Conservation (phyloP, 35 echinoderm and acorn worm species). For the Amphiura filiformis region DNA sequence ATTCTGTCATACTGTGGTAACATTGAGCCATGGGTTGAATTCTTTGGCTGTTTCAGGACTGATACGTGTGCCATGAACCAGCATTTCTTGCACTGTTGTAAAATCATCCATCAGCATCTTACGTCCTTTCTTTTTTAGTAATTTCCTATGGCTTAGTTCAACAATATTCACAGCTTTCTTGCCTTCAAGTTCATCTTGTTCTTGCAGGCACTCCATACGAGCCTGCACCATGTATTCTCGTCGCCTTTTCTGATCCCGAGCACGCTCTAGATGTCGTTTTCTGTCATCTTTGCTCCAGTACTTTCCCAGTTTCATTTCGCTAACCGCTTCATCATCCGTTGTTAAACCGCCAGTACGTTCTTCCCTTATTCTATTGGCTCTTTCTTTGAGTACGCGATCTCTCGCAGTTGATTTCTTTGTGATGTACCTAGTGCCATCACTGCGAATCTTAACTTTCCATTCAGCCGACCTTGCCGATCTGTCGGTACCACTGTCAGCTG, state of each 20-base stretch:
- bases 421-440: slow-evolving; percentile 97
- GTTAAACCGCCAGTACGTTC: slow-evolving; percentile 82
- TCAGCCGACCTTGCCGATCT: slow-evolving; percentile 44
- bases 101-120: slow-evolving; percentile 91
- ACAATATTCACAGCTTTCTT: slow-evolving; percentile 86
- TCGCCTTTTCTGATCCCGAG: slow-evolving; percentile 74
- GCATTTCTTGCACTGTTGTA: slow-evolving; percentile 96
- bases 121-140: slow-evolving; percentile 84
- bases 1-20: slow-evolving; percentile 84
- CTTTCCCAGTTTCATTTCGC: slow-evolving; percentile 93
- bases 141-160: slow-evolving; percentile 90
- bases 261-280: slow-evolving; percentile 88
- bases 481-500: slow-evolving; percentile 28
- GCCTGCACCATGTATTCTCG: slow-evolving; percentile 89
- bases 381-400: slow-evolving; percentile 82
- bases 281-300: slow-evolving; percentile 98
- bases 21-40: slow-evolving; percentile 93
- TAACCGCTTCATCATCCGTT: slow-evolving; percentile 97
- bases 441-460: slow-evolving; percentile 99
- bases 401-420: slow-evolving; percentile 71
- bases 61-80: slow-evolving; percentile 82
- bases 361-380: slow-evolving; percentile 86
- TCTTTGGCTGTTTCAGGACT: slow-evolving; percentile 89
- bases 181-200: slow-evolving; percentile 70
- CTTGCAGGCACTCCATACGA: slow-evolving; percentile 91